Evolutionary conservation across 2,797 vertebrate species (phyloP).

Genomic region (Alfaro cultratus): DNA sequence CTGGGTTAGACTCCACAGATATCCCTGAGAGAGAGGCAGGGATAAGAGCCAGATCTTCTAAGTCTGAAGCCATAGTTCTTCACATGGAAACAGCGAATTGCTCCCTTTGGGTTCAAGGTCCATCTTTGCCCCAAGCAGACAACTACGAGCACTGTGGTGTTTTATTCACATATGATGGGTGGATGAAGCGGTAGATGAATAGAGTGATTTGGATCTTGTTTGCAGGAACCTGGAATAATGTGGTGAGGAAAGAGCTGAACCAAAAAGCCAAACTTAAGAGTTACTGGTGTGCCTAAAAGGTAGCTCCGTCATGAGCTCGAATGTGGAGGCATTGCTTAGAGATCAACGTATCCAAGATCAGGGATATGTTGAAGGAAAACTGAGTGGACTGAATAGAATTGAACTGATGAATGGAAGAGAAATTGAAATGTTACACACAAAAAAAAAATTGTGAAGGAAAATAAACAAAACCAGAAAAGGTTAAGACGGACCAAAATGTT

Average conservation of each 20-base stretch:
- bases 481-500: conserved; percentile 35
- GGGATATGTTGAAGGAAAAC: not conserved
- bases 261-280: not conserved
- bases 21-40: conserved; percentile 60
- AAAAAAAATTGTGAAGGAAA: conserved; percentile 18
- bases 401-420: not conserved
- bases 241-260: not conserved
- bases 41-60: conserved; percentile 36
- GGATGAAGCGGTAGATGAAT: not conserved
- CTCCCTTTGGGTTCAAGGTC: not conserved
- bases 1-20: conserved; percentile 63
- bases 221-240: not conserved
- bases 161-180: not conserved
- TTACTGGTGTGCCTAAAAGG: not conserved
- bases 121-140: not conserved
- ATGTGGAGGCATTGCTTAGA: not conserved
- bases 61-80: not conserved
- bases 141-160: not conserved
- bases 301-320: not conserved
- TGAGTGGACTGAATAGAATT: too few species aligned
- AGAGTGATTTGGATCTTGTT: not conserved
- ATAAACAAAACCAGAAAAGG: conserved; percentile 47
- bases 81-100: not conserved
- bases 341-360: not conserved
- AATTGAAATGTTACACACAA: conserved; percentile 6